Evolutionary conservation across 2,888 invertebrate genomes (phyloP).

Genomic region (Mimachlamys varia): DNA sequence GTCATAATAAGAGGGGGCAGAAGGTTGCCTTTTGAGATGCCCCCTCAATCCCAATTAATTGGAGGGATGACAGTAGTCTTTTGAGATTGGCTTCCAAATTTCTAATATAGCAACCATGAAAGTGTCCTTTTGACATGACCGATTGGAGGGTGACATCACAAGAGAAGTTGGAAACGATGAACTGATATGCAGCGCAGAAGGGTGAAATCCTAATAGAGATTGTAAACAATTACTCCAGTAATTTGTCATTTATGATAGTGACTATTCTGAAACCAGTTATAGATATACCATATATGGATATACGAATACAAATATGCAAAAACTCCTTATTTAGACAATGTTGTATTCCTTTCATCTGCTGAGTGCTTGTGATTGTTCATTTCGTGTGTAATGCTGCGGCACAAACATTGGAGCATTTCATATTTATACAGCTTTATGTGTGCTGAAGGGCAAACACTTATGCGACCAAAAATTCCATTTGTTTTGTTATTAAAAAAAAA

Average conservation of each 20-base stretch:
- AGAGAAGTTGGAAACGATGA: not conserved
- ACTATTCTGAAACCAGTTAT: not conserved
- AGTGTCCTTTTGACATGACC: not conserved
- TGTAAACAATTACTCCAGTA: not conserved
- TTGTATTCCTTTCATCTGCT: not conserved
- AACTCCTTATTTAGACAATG: constrained; percentile 1
- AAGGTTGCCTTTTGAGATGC: too few species aligned
- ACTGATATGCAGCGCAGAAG: not conserved
- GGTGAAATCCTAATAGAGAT: not conserved
- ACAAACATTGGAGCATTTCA: not conserved
- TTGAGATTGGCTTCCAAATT: not conserved
- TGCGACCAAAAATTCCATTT: constrained; percentile 3
- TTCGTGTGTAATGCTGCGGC: too few species aligned
- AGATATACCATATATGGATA: not conserved
- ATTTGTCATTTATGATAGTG: not conserved
- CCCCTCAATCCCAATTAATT: not conserved
- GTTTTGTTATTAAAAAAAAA: not conserved
- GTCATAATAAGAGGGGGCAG: too few species aligned
- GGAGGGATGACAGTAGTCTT: not conserved
- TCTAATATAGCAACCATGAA: not conserved
- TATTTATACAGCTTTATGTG: not conserved
- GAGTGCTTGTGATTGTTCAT: not conserved
- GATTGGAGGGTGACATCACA: not conserved
- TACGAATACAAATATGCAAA: not conserved
- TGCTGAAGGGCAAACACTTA: not conserved